Evolutionary conservation across 2,888 invertebrate genomes (phyloP), one percentile per base, ranked within the genome.

Genomic region (Phymatocera aterrima): DNA sequence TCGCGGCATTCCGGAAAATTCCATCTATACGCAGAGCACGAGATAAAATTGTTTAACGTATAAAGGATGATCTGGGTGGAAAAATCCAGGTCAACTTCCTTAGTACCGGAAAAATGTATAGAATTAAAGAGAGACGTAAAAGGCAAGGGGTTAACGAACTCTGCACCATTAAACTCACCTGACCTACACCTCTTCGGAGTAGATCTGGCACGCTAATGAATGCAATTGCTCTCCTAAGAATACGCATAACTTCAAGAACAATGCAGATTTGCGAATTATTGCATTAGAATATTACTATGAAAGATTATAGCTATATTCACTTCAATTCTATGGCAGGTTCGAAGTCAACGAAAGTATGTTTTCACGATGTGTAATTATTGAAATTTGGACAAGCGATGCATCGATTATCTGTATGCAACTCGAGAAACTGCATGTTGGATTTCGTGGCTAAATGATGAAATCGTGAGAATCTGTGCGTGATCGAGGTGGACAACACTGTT

Each of bases 1-100:
- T 46, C 57, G 40, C 6, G 43, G 15, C 57, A 43, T 75, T 60
- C 40, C 57, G 40, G 43, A 57, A 75, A 72, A 72, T 72, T 72
- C 72, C 72, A 72, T 72, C 72, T 72, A n/a, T n/a, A 6, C 10
- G 1, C 48, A 18, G 10, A 3, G 12, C 18, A 28, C n/a, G 48
- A 34, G 51, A 72, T 51, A 48, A 51, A 48, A 31, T 72, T 72
- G 48, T 51, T 18, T 2, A 51, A 72, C 31, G 34, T 72, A n/a
- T n/a, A 46, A 31, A 1, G 15, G 2, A 31, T 48, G 15, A 70
- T 40, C 68, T 40, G 40, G 46, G 12, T 24, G 28, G 31, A 40
- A 18, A 28, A 34, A 72, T 48, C 34, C 15, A 51, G 72, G 72
- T 24, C 51, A 51, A 15, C 48, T 37, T 48, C 18, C 43, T 34